Conservation (phyloP, 2,888 invertebrate species). For the Chamaedrilus cognettii region DNA sequence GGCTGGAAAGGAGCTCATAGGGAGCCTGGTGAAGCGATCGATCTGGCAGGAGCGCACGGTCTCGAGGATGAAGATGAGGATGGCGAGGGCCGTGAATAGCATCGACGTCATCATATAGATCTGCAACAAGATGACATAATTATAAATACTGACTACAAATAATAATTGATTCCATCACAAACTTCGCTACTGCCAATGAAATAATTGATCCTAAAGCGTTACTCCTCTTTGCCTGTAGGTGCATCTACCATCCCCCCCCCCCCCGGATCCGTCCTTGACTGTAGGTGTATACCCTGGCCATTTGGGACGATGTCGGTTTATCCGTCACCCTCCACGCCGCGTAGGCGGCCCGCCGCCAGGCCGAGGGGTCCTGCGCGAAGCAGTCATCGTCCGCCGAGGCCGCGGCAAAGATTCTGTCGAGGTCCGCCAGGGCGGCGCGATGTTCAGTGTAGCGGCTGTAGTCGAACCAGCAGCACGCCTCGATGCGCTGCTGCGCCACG, state of each 20-base stretch:
- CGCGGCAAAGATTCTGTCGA: slow-evolving; percentile 54
- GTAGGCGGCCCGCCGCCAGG: neutral
- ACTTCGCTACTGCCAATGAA: too few species aligned
- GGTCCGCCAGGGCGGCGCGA: slow-evolving; percentile 52
- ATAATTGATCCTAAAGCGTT: too few species aligned
- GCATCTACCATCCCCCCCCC: too few species aligned
- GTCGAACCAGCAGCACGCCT: slow-evolving; percentile 56
- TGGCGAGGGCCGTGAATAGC: neutral
- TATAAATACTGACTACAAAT: too few species aligned
- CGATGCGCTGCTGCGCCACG: slow-evolving; percentile 53
- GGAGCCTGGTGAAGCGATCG: neutral
- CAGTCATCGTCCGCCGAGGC: slow-evolving; percentile 44
- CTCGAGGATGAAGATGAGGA: slow-evolving; percentile 1
- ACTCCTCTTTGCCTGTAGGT: too few species aligned
- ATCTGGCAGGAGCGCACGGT: neutral
- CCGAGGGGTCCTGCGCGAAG: neutral
- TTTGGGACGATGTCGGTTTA: neutral
- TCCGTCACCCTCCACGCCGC: neutral
- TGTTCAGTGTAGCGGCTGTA: slow-evolving; percentile 54
- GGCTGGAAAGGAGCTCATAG: neutral
- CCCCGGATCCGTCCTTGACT: too few species aligned
- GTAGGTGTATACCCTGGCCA: neutral
- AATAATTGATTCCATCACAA: too few species aligned
- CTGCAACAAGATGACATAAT: neutral
- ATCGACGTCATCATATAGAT: neutral